These are phyloP conservation scores for Morbakka virulenta DNA, from an alignment of 30 jellyfish, hydroid and myxozoan genomes.

Conservation along the genomic window DNA sequence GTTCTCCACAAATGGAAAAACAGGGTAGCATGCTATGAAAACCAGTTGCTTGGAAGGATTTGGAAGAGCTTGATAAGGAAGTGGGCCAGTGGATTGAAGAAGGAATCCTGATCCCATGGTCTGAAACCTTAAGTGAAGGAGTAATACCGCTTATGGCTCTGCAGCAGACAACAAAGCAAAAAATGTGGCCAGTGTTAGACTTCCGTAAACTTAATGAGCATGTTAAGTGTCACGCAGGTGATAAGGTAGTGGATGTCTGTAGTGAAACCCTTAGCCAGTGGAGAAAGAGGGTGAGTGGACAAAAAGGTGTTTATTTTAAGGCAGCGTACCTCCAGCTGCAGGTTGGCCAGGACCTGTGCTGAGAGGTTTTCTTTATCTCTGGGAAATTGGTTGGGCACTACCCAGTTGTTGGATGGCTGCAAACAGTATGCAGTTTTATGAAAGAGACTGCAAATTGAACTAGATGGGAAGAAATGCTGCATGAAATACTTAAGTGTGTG, in stretches of 20 bases:
- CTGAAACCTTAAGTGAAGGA: conserved; percentile 6
- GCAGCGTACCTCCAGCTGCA: conserved; percentile 23
- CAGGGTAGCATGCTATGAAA: too few relatives aligned
- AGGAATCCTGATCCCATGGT: conserved; percentile 2
- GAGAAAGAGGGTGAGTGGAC: conserved; percentile 28
- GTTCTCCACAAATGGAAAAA: too few relatives aligned
- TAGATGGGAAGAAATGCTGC: too few relatives aligned
- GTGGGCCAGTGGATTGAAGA: conserved; percentile 12
- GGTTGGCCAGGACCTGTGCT: conserved; percentile 7
- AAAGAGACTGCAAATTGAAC: too few relatives aligned
- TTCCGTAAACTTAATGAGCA: conserved; percentile 15
- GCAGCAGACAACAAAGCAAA: conserved; percentile 8
- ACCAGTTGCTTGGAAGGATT: neutral
- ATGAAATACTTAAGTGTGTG: too few relatives aligned
- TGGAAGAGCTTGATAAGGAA: conserved; percentile 7
- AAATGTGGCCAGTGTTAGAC: conserved; percentile 40
- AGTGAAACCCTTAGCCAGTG: conserved; percentile 15
- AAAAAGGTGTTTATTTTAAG: conserved; percentile 8
- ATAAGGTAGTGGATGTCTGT: conserved; percentile 22
- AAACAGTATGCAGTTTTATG: too few relatives aligned
- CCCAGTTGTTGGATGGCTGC: too few relatives aligned
- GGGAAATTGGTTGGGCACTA: too few relatives aligned
- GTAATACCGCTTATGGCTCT: conserved; percentile 38
- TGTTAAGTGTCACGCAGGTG: conserved; percentile 28
- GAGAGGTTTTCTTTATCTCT: too few relatives aligned